Base-by-base conservation (phyloP, 2,888 invertebrate species). In the Ellobium chinense region DNA sequence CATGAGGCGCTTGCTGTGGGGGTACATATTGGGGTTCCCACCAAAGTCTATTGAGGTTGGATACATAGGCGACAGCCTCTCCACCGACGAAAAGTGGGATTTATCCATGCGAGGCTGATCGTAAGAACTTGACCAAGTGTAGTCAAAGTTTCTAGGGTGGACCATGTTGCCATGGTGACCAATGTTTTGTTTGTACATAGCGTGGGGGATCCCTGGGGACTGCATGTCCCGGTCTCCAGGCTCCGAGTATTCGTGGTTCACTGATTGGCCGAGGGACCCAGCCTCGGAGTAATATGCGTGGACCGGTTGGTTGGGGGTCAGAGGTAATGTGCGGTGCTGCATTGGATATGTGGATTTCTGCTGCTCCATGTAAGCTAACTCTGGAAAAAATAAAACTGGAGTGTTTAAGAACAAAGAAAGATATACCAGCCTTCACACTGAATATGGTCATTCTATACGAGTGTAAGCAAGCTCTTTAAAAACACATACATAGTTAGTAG, bases 161-260 rank as follows among this genome's bases (percentile, higher is more conserved):
- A 34, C 60, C 27, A 24, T 58, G 27, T 62, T 62, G 21, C 29
- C 31, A 46, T 62, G 76, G 37, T 76, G 66, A 58, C 58, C 76
- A 34, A 68, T 68, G 56, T 34, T 68, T 76, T 66, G 65, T 76
- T 66, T 66, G 58, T 31, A 34, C 27, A 65, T 21, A 56, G 76
- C 27, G 36, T 54, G 68, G 9, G 68, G 65, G 58, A 68, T 12
- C 1, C 68, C 68, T 21, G 77, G 58, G 36, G 58, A 60, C 18
- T 18, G 68, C 5, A 60, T 54, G 27, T 78, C 78, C 24, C 62
- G 68, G 14, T 78, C 78, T 1, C 37, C 60, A 4, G 72, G 72
- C 39, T 79, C 79, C 31, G 79, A 79, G 73, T 79, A 79, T 63
- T 79, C 79, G 63, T 79, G 79, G 37, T 72, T 72, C 21, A 73